These are phyloP conservation scores for human DNA, from an alignment of 2,113 vertebrate genomes.

Conservation along the genomic window GRCh38 chr4:45711501-45712000, in stretches of 20 bases:
- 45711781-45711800: not conserved
- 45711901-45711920: not conserved
- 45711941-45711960: not conserved
- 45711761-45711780: not conserved
- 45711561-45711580: not conserved
- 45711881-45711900: not conserved
- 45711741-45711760: not conserved
- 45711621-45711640: not conserved
- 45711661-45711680: not conserved
- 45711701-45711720: not conserved
- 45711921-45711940: not conserved
- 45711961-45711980: not conserved
- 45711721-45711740: not conserved
- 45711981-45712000: not conserved
- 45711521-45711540: not conserved
- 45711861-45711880: not conserved
- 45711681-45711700: not conserved
- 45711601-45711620: not conserved
- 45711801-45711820: not conserved
- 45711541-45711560: not conserved
- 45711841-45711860: not conserved
- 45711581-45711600: not conserved
- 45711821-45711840: not conserved
- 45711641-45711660: not conserved
- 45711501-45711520: not conserved